Evolutionary conservation across 2,888 invertebrate genomes (phyloP).

Genomic region (Corbicula japonica): DNA sequence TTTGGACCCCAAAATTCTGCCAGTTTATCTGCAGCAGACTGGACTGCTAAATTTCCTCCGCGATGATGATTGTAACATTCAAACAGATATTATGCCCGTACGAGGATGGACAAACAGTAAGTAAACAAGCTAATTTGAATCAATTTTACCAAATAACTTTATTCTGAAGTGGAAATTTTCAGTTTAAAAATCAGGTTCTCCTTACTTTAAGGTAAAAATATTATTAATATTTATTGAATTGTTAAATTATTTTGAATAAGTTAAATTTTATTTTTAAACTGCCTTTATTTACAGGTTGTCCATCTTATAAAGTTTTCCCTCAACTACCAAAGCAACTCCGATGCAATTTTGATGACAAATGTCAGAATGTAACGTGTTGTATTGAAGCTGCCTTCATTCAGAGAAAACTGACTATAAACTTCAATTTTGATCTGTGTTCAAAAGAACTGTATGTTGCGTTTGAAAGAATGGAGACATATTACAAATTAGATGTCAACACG

Average conservation of each 20-base stretch:
- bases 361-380: constrained; percentile 54
- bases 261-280: too few species aligned
- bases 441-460: background rate
- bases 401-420: constrained; percentile 1
- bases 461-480: background rate
- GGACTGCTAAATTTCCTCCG: background rate
- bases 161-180: too few species aligned
- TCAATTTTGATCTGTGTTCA: constrained; percentile 8
- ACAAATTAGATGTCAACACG: background rate
- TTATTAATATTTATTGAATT: too few species aligned
- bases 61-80: background rate
- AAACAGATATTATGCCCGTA: too few species aligned
- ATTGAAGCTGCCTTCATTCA: constrained; percentile 37
- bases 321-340: constrained; percentile 22
- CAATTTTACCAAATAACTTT: too few species aligned
- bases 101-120: too few species aligned
- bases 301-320: too few species aligned
- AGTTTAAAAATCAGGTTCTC: too few species aligned
- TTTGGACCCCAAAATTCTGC: background rate
- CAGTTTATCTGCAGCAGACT: constrained; percentile 4
- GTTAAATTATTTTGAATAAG: too few species aligned
- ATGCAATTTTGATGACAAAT: constrained; percentile 44
- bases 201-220: too few species aligned
- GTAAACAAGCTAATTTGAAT: too few species aligned
- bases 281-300: too few species aligned